Evolutionary conservation across 1,140 invertebrate genomes (phyloP).

Genomic region (Pseudomyrmex sp.): DNA sequence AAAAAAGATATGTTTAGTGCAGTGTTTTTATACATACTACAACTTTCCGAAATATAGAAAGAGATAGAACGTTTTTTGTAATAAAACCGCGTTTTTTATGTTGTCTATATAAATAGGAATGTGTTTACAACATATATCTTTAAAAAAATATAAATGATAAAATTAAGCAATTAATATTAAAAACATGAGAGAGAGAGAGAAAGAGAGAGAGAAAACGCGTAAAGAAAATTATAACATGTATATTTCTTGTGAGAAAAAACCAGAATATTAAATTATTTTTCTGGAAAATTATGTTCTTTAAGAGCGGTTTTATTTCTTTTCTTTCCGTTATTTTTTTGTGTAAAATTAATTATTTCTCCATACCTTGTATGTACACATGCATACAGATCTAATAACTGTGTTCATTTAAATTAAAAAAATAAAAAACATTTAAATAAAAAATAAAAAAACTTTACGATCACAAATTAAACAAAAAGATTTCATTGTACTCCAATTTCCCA

Average conservation of each 20-base stretch:
- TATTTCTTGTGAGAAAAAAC: not conserved
- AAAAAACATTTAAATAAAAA: conserved; percentile 15
- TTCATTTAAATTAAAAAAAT: not conserved
- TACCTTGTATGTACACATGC: conserved; percentile 79
- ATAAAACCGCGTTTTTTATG: not conserved
- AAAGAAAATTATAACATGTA: conserved; percentile 14
- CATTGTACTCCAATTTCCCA: conserved; percentile 41
- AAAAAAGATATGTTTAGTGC: conserved; percentile 48
- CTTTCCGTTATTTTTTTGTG: conserved; percentile 9
- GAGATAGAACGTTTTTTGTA: conserved; percentile 16
- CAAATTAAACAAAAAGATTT: conserved; percentile 29
- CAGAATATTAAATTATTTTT: no score
- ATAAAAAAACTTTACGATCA: conserved; percentile 48
- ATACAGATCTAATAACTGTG: not conserved
- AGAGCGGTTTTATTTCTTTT: conserved; percentile 26
- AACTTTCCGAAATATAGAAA: conserved; percentile 28
- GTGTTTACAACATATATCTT: not conserved
- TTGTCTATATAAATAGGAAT: conserved; percentile 21
- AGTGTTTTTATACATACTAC: conserved; percentile 9
- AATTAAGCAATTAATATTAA: not conserved
- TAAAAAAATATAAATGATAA: conserved; percentile 22
- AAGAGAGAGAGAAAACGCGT: not conserved
- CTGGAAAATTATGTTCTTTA: conserved; percentile 27
- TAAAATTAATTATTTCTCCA: conserved; percentile 74
- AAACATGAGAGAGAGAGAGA: not conserved